These are phyloP conservation scores for Anoplophora glabripennis DNA, from an alignment of 1,140 invertebrate species.

Conservation along the genomic window DNA sequence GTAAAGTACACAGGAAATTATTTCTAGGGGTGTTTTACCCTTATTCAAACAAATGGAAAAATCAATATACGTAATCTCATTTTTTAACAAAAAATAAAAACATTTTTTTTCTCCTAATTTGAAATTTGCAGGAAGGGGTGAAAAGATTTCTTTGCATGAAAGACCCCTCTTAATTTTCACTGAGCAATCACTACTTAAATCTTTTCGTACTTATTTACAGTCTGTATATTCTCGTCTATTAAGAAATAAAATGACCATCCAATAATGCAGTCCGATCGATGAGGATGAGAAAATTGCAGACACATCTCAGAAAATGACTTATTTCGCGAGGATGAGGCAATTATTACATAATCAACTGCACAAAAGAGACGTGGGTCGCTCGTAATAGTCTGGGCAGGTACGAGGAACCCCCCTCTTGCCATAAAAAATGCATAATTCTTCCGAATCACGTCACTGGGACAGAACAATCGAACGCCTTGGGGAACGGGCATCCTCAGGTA, in stretches of 20 bases:
- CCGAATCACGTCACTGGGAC: background rate
- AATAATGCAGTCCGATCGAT: background rate
- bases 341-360: conserved; percentile 9
- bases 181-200: background rate
- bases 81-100: too few relatives aligned
- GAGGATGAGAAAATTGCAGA: background rate
- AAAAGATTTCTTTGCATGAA: too few relatives aligned
- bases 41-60: too few relatives aligned
- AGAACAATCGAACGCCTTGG: background rate
- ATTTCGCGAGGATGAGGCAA: background rate
- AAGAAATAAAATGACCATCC: background rate
- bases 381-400: conserved; percentile 7
- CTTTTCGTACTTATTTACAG: background rate
- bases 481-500: background rate
- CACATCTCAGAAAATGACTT: background rate
- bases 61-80: too few relatives aligned
- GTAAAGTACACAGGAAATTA: too few relatives aligned
- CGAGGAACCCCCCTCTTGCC: background rate
- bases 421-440: conserved; percentile 5
- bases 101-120: too few relatives aligned
- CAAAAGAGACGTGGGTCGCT: conserved; percentile 1
- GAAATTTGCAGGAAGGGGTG: too few relatives aligned
- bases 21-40: too few relatives aligned
- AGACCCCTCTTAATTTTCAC: too few relatives aligned
- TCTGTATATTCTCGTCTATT: background rate